These are phyloP conservation scores for Chrysina gloriosa DNA, from an alignment of 2,888 invertebrate genomes.

Conservation along the genomic window DNA sequence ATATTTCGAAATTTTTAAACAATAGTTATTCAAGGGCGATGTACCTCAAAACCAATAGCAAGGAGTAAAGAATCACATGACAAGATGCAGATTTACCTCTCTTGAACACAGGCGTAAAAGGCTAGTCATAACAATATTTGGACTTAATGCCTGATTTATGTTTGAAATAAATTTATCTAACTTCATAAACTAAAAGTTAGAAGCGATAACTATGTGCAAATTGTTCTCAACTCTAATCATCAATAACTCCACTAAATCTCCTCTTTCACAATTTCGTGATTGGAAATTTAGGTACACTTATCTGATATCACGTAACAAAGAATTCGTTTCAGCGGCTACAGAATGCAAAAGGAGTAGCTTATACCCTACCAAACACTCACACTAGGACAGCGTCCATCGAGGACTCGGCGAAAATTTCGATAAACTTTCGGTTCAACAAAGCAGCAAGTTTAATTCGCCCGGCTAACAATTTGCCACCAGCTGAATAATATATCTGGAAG, in stretches of 20 bases:
- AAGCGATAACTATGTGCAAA: background rate
- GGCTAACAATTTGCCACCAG: slow-evolving; percentile 10
- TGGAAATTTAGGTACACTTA: background rate
- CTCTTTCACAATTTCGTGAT: background rate
- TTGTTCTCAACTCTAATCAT: background rate
- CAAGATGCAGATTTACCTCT: too few species aligned
- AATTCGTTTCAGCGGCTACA: background rate
- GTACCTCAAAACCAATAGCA: too few species aligned
- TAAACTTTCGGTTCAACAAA: slow-evolving; percentile 6
- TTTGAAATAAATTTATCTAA: too few species aligned
- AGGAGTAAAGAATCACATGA: too few species aligned
- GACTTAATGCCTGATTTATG: too few species aligned
- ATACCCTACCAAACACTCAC: background rate
- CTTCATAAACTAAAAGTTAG: too few species aligned
- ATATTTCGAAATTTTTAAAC: too few species aligned
- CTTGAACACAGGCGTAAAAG: too few species aligned
- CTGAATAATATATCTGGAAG: background rate
- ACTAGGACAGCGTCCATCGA: background rate
- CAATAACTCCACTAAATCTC: slow-evolving; percentile 10
- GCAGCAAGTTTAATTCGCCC: background rate
- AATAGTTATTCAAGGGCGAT: too few species aligned
- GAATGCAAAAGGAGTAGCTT: slow-evolving; percentile 8
- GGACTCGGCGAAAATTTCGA: slow-evolving; percentile 1
- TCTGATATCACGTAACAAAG: slow-evolving; percentile 2
- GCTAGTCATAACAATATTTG: too few species aligned